phyloP scores from a whole-genome alignment of 2,888 invertebrate species.

The Quadriops clusia region DNA sequence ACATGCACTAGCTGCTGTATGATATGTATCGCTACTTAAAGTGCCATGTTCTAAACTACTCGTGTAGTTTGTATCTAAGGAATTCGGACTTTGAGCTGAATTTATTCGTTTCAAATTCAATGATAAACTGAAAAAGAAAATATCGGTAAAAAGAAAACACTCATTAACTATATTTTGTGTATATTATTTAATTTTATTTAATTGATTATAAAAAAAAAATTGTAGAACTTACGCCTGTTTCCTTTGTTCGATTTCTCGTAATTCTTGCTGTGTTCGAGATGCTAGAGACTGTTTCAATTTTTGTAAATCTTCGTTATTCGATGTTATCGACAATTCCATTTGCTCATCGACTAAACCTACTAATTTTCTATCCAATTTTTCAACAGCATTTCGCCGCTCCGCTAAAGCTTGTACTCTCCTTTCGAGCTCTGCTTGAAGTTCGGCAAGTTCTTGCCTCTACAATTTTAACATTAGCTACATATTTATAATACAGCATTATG shows the following conservation, averaged over 20 bases:
- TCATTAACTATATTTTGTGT: slow-evolving; percentile 3
- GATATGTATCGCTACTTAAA: slow-evolving; percentile 55
- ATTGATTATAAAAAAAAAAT: neutral
- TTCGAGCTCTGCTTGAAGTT: slow-evolving; percentile 56
- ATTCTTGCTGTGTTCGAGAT: slow-evolving; percentile 39
- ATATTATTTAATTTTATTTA: slow-evolving; percentile 4
- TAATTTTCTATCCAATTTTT: slow-evolving; percentile 57
- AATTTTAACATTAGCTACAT: slow-evolving; percentile 13
- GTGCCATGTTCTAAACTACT: slow-evolving; percentile 25
- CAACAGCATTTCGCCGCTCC: slow-evolving; percentile 53
- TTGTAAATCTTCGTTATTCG: slow-evolving; percentile 19
- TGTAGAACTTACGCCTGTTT: slow-evolving; percentile 37
- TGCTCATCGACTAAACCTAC: slow-evolving; percentile 54
- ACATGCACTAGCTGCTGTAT: slow-evolving; percentile 51
- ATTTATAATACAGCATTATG: neutral
- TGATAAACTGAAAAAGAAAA: slow-evolving; percentile 44
- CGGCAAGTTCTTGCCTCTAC: slow-evolving; percentile 61
- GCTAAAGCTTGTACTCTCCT: slow-evolving; percentile 49
- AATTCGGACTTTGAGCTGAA: slow-evolving; percentile 29
- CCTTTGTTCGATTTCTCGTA: slow-evolving; percentile 39
- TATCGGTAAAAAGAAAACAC: slow-evolving; percentile 3
- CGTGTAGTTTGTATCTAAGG: slow-evolving; percentile 30
- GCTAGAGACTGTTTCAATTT: slow-evolving; percentile 36
- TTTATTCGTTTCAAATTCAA: slow-evolving; percentile 49
- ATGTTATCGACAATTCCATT: slow-evolving; percentile 37